Conservation (phyloP, 2,888 invertebrate species). For the Thecophora atra region DNA sequence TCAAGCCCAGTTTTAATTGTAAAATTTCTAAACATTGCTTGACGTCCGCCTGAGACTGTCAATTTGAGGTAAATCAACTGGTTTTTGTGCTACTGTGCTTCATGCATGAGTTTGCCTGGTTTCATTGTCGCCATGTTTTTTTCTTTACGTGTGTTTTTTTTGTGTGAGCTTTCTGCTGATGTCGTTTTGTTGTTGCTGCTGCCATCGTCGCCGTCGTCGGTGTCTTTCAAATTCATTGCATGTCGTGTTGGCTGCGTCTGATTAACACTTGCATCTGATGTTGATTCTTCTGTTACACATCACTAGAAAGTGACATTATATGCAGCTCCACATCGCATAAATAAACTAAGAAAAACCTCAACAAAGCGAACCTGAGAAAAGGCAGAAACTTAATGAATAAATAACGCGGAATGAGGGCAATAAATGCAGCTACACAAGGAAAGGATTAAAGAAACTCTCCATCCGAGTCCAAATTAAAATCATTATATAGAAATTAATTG, state of each 20-base stretch:
- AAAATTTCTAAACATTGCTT: too few species aligned
- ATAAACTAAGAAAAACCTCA: background rate
- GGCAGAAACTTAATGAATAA: too few species aligned
- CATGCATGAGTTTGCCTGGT: too few species aligned
- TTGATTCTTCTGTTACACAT: background rate
- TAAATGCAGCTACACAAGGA: too few species aligned
- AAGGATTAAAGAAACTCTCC: too few species aligned
- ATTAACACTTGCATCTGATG: conserved; percentile 16
- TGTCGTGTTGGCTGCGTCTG: background rate
- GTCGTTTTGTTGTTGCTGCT: background rate
- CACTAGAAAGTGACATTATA: conserved; percentile 2
- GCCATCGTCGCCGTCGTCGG: background rate
- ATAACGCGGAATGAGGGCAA: too few species aligned
- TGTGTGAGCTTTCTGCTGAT: background rate
- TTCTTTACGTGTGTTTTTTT: background rate
- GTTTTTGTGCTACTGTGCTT: too few species aligned
- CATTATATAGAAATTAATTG: too few species aligned
- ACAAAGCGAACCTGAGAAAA: background rate
- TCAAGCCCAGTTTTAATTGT: too few species aligned
- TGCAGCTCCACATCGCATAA: conserved; percentile 5
- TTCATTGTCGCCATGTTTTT: background rate
- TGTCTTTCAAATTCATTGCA: conserved; percentile 9
- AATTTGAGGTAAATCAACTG: too few species aligned
- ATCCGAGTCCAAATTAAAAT: too few species aligned
- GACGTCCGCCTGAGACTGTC: too few species aligned